Evolutionary conservation across 2,888 invertebrate species (phyloP), one percentile per base, ranked within the genome.

Genomic region (Erynnis tages): DNA sequence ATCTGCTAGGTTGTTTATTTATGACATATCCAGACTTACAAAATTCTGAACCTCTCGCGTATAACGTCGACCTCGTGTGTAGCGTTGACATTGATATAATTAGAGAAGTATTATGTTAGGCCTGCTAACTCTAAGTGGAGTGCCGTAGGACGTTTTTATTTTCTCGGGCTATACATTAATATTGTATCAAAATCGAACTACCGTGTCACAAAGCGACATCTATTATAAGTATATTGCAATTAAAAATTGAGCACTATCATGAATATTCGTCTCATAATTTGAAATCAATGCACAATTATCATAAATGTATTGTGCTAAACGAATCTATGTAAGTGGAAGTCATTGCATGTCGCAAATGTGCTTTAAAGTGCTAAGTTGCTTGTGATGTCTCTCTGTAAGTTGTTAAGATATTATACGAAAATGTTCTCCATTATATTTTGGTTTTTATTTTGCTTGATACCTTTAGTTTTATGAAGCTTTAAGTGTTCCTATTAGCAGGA

Each of bases 401-500:
- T 82, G 82, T 85, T 82, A 79, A 72, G 72, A 76, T 77, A 85
- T 82, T 86, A 85, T 83, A 85, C 75, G 79, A 80, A 77, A 77
- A 72, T 69, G 74, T 82, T 85, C 83, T 80, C 78, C 71, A 83
- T 68, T 73, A 64, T 43, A 59, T 46, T 52, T 53, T 60, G 60
- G 54, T 72, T 74, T 72, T 75, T 62, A 66, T 67, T 73, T 59
- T 54, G 52, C 52, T 43, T 53, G 25, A 17, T 29, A 19, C 40
- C 17, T 16, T 6, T 11, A 4, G 8, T 19, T 37, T 30, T 38
- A 17, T 30, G 10, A 37, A 6, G 48, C 53, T 53, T 56, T n/a
- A n/a, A n/a, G n/a, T n/a, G n/a, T n/a, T n/a, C n/a, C n/a, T n/a
- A n/a, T n/a, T n/a, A n/a, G n/a, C n/a, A n/a, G n/a, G n/a, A n/a